Conservation (phyloP, 2,797 vertebrate genomes). For the Podargus strigoides region DNA sequence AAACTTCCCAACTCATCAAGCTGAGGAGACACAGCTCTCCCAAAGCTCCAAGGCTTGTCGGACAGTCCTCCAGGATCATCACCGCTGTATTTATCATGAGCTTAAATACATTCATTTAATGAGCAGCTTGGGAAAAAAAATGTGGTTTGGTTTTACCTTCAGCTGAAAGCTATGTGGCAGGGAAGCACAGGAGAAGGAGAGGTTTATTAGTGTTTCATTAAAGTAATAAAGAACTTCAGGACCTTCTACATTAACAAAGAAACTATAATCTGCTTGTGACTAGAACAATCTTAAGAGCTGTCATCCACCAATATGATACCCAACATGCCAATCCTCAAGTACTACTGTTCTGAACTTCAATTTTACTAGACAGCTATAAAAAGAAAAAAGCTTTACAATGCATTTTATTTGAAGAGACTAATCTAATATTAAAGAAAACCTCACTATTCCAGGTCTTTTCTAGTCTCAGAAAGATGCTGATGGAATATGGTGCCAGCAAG, state of each 20-base stretch:
- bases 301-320: not conserved
- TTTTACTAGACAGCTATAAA: not conserved
- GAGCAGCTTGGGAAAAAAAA: not conserved
- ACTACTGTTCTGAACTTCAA: not conserved
- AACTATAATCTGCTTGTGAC: not conserved
- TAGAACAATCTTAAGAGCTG: not conserved
- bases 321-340: not conserved
- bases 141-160: not conserved
- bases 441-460: not conserved
- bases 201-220: not conserved
- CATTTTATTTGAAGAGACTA: not conserved
- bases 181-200: not conserved
- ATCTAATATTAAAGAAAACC: not conserved
- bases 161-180: not conserved
- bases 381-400: not conserved
- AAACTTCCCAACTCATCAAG: not conserved
- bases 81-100: not conserved
- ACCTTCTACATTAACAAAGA: not conserved
- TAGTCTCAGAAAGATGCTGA: not conserved
- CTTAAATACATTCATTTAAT: not conserved
- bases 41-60: not conserved
- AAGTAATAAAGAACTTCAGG: not conserved
- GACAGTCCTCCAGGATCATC: not conserved
- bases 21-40: not conserved
- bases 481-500: rapidly evolving